These are phyloP conservation scores for Andrena chrysosceles DNA, from an alignment of 2,888 invertebrate species.

Conservation along the genomic window DNA sequence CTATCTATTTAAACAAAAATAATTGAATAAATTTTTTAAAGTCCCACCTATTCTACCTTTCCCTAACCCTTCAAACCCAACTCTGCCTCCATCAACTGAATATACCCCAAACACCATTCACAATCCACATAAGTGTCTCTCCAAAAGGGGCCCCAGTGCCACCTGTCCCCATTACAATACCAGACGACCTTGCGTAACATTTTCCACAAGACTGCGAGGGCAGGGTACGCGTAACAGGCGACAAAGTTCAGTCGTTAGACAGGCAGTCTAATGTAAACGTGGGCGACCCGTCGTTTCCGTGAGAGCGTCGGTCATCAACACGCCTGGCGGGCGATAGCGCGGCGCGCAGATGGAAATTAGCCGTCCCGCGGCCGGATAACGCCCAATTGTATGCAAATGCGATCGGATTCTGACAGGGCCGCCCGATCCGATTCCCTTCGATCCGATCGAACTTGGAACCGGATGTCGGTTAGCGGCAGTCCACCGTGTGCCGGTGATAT, in stretches of 20 bases:
- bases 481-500: conserved; percentile 29
- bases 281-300: conserved; percentile 33
- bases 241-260: background rate
- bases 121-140: too few species aligned
- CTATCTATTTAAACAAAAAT: too few species aligned
- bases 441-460: conserved; percentile 61
- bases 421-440: conserved; percentile 58
- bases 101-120: too few species aligned
- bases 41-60: too few species aligned
- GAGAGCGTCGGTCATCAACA: conserved; percentile 54
- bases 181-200: conserved; percentile 3
- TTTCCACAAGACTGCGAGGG: background rate
- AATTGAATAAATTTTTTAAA: too few species aligned
- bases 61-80: too few species aligned
- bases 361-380: conserved; percentile 68
- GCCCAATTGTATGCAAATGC: conserved; percentile 76
- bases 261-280: conserved; percentile 12
- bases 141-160: too few species aligned
- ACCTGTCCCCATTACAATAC: too few species aligned
- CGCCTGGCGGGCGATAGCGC: conserved; percentile 58
- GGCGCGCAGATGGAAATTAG: conserved; percentile 68
- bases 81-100: too few species aligned
- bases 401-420: conserved; percentile 69
- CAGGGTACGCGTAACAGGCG: conserved; percentile 7
- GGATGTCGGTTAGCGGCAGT: conserved; percentile 55